phyloP scores from a whole-genome alignment of 2,888 invertebrate genomes.

The Lithosia quadra region DNA sequence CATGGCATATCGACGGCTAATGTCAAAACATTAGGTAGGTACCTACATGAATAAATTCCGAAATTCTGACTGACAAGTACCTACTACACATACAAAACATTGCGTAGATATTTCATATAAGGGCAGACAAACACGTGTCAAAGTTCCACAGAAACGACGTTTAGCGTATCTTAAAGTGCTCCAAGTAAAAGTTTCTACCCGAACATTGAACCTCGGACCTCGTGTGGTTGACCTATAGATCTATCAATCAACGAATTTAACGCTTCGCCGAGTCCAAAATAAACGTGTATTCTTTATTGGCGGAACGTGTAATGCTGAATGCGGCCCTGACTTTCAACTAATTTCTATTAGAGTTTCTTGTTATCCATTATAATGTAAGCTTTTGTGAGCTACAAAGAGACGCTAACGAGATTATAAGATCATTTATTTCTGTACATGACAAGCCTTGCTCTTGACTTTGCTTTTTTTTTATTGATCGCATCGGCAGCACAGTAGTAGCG shows the following conservation, averaged over 20 bases:
- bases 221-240: conserved; percentile 39
- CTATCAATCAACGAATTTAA: conserved; percentile 60
- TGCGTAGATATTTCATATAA: conserved; percentile 6
- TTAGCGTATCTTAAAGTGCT: conserved; percentile 24
- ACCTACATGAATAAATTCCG: neutral
- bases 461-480: neutral
- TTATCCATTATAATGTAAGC: conserved; percentile 24
- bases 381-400: conserved; percentile 35
- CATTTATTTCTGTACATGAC: conserved; percentile 4
- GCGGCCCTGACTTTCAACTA: conserved; percentile 64
- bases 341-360: conserved; percentile 39
- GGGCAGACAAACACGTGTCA: conserved; percentile 8
- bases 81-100: neutral
- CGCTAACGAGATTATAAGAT: conserved; percentile 30
- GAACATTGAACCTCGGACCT: conserved; percentile 62
- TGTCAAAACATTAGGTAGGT: conserved; percentile 2
- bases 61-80: neutral
- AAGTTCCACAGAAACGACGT: conserved; percentile 18
- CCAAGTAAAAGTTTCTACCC: conserved; percentile 37
- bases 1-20: neutral
- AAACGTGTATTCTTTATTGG: conserved; percentile 39
- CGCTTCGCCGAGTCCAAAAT: conserved; percentile 48
- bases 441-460: conserved; percentile 4
- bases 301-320: conserved; percentile 30
- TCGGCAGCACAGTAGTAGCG: neutral